phyloP scores from a whole-genome alignment of 2,888 invertebrate genomes.

The Conops quadrifasciatus region DNA sequence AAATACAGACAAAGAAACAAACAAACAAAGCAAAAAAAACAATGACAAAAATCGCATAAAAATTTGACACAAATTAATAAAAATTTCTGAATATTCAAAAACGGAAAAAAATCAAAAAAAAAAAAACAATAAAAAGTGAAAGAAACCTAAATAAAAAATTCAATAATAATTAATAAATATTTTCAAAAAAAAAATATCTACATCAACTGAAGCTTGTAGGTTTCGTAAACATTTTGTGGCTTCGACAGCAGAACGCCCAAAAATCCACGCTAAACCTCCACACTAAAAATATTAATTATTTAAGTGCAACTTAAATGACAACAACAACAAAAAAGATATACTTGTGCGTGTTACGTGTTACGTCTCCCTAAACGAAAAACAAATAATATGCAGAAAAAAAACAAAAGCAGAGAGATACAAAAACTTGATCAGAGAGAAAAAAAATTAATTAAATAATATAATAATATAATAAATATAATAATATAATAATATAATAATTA shows the following conservation, averaged over 20 bases:
- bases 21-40: constrained; percentile 18
- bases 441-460: background rate
- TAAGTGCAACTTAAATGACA: no score
- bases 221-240: no score
- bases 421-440: background rate
- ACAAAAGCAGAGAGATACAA: background rate
- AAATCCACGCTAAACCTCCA: no score
- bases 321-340: background rate
- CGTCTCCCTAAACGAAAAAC: background rate
- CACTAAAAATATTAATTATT: background rate
- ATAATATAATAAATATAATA: background rate
- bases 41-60: constrained; percentile 25
- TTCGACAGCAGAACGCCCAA: no score
- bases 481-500: background rate
- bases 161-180: background rate
- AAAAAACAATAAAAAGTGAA: constrained; percentile 18
- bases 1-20: background rate
- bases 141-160: constrained; percentile 20
- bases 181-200: background rate
- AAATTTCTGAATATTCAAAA: no score
- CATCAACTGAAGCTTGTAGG: background rate
- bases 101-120: constrained; percentile 21
- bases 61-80: background rate
- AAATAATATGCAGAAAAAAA: background rate
- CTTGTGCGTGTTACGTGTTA: no score